These are phyloP conservation scores for Ianthella basta DNA, from an alignment of 37 sponge, comb jelly and placozoan genomes.

Conservation along the genomic window DNA sequence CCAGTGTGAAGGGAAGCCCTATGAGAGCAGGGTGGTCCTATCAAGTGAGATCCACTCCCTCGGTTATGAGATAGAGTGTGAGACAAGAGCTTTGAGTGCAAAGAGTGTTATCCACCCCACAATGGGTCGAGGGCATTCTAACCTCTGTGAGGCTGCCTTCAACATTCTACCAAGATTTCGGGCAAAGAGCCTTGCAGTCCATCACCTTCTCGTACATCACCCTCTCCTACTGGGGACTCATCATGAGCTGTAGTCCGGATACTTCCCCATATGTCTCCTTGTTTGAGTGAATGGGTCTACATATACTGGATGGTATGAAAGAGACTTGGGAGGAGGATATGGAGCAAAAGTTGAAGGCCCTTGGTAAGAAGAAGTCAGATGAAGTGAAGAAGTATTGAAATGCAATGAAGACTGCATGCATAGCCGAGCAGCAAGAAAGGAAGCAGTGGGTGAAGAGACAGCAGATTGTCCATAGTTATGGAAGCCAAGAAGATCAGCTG, in stretches of 20 bases:
- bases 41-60: conserved; percentile 12
- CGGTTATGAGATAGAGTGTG: conserved; percentile 35
- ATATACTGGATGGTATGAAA: conserved; percentile 6
- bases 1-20: conserved; percentile 28
- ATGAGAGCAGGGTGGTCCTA: conserved; percentile 2
- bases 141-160: background rate
- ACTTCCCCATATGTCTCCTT: background rate
- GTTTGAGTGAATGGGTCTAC: background rate
- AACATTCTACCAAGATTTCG: background rate
- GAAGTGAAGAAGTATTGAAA: background rate
- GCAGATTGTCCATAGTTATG: conserved; percentile 24
- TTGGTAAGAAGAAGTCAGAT: background rate
- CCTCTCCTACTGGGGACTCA: background rate
- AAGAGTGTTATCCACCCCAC: conserved; percentile 3
- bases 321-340: background rate
- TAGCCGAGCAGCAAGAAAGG: conserved; percentile 20
- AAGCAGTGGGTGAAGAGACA: conserved; percentile 39
- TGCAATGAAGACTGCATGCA: background rate
- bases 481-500: conserved; percentile 3
- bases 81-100: conserved; percentile 10
- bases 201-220: background rate
- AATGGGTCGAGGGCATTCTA: conserved; percentile 32
- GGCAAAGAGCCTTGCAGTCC: background rate
- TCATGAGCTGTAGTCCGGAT: background rate
- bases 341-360: background rate